Evolutionary conservation across 1,140 invertebrate genomes (phyloP).

Genomic region (Drosophila sucinea): DNA sequence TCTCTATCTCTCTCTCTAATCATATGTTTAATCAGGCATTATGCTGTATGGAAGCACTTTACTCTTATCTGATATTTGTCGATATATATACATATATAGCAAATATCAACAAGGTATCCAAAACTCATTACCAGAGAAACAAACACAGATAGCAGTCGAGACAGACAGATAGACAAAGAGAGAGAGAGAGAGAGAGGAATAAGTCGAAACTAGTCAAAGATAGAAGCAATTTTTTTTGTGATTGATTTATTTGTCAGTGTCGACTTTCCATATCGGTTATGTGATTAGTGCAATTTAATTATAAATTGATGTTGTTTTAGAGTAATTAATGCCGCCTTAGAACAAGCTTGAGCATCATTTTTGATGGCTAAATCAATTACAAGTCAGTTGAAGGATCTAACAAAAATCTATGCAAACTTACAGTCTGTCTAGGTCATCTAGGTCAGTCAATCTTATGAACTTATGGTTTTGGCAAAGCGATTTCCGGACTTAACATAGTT

Average conservation of each 20-base stretch:
- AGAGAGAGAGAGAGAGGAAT: neutral
- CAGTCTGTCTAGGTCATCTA: too few species aligned
- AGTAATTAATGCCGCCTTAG: slow-evolving; percentile 45
- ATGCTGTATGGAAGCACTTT: slow-evolving; percentile 40
- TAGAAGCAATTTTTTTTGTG: slow-evolving; percentile 2
- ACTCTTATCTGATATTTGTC: slow-evolving; percentile 26
- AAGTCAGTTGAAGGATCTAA: slow-evolving; percentile 35
- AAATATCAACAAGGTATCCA: slow-evolving; percentile 13
- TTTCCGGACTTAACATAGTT: too few species aligned
- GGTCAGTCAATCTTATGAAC: too few species aligned
- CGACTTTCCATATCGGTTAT: slow-evolving; percentile 18
- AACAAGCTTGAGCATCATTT: slow-evolving; percentile 15
- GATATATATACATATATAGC: slow-evolving; percentile 1
- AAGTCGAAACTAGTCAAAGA: neutral
- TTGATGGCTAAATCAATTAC: slow-evolving; percentile 67
- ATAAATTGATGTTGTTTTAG: slow-evolving; percentile 8
- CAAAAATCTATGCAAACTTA: too few species aligned
- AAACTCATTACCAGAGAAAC: slow-evolving; percentile 13
- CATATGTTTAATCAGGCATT: slow-evolving; percentile 51
- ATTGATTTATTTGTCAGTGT: slow-evolving; percentile 20
- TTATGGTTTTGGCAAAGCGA: too few species aligned
- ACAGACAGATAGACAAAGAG: neutral
- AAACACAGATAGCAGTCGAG: slow-evolving; percentile 4
- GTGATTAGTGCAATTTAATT: slow-evolving; percentile 21
- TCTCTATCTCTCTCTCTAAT: slow-evolving; percentile 31